Evolutionary conservation across 2,113 vertebrate species (phyloP), one percentile per base, ranked within the genome.

Genomic region (Coryphaenoides rupestris): DNA sequence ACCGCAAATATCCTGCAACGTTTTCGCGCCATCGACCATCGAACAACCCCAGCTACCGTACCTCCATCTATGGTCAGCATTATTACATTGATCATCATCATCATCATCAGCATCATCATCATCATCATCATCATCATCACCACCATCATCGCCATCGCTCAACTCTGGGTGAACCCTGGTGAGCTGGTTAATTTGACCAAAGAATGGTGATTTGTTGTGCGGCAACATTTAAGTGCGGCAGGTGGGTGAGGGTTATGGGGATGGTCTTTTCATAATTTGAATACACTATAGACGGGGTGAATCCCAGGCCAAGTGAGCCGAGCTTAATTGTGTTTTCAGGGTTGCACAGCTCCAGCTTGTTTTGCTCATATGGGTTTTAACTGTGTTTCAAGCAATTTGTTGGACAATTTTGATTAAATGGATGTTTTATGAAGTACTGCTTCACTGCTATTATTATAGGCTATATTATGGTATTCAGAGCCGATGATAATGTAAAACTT

Each of bases 81-180:
- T 12, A 10, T 12, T 40, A 12, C 33, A n/a, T 40, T 12, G 33
- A 66, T 61, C 65, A 57, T 49, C 55, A 33, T 47, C 71, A 65
- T 58, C 54, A 49, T 49, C 54, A n/a, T 23, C 17, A 14, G 15
- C 58, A 33, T 2, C 63, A 28, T 40, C 63, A 14, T 0, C 56
- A 4, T 16, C 12, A 62, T 23, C 22, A 10, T 3, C 21, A 2
- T 40, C 24, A 40, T 17, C 49, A 54, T 33, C 57, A n/a, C 66
- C 72, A 66, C 59, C 65, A 58, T 50, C 56, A 40, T 49, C 72
- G 63, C 50, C 55, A 52, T 52, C 54, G 21, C 15, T 79, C 28
- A 84, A 73, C 81, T 85, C 70, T 16, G 21, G 1, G 5, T 83
- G 81, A 86, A 85, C 82, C 78, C 80, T 67, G 70, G 57, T 14